Percentiles rank a stretch among this genome's conserved stretches.
These are phyloP conservation scores for Dolichomitus sp. DNA, from an alignment of 2,888 invertebrate genomes.

Conservation along the genomic window DNA sequence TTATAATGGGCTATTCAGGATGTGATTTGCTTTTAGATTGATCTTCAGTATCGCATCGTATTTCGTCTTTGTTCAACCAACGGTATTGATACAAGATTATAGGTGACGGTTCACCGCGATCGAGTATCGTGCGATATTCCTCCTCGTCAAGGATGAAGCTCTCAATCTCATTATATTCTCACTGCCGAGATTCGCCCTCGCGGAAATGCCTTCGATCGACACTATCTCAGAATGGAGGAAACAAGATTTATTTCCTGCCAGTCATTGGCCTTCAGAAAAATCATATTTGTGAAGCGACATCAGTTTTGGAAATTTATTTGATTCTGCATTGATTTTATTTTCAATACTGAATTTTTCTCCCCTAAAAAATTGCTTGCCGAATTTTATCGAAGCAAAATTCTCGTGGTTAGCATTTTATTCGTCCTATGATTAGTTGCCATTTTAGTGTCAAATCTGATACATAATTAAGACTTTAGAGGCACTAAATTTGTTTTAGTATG, in stretches of 20 bases:
- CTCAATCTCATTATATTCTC: slow-evolving; percentile 47
- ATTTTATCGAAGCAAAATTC: too few species aligned
- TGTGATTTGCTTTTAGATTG: slow-evolving; percentile 1
- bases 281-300: not conserved
- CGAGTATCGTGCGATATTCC: slow-evolving; percentile 9
- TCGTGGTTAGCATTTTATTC: too few species aligned
- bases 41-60: slow-evolving; percentile 27
- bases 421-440: too few species aligned
- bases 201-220: not conserved
- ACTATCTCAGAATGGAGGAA: not conserved
- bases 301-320: not conserved
- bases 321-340: not conserved
- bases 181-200: slow-evolving; percentile 19
- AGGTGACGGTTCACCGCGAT: slow-evolving; percentile 18
- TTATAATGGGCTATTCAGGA: not conserved
- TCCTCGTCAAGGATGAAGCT: slow-evolving; percentile 14
- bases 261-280: not conserved
- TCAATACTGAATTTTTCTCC: too few species aligned
- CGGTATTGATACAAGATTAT: slow-evolving; percentile 54
- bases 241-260: not conserved
- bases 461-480: too few species aligned
- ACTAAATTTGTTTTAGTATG: too few species aligned
- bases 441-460: too few species aligned
- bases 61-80: slow-evolving; percentile 37
- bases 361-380: too few species aligned